Evolutionary conservation across 2,888 invertebrate genomes (phyloP).

Genomic region (Tuta absoluta): DNA sequence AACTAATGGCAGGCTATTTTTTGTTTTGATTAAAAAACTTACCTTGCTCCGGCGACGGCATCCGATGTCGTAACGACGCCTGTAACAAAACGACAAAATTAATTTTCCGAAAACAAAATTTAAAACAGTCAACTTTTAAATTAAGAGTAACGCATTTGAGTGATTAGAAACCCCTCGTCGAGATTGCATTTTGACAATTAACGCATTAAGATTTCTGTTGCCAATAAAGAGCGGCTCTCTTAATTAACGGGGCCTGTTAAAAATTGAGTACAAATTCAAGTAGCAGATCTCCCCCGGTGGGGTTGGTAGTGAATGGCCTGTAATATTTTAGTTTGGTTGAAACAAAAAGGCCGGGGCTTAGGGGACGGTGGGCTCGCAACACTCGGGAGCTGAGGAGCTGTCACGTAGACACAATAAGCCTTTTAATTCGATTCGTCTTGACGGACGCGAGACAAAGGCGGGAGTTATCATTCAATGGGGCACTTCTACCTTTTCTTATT

Average conservation of each 20-base stretch:
- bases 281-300: constrained; percentile 65
- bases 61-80: constrained; percentile 69
- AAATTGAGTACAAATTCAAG: constrained; percentile 82
- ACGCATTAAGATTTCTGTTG: constrained; percentile 77
- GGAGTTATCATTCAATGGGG: constrained; percentile 81
- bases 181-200: constrained; percentile 82
- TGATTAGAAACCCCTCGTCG: constrained; percentile 73
- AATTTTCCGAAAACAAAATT: constrained; percentile 31
- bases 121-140: constrained; percentile 46
- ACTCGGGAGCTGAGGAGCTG: constrained; percentile 62
- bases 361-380: constrained; percentile 18
- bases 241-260: constrained; percentile 80
- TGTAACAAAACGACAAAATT: constrained; percentile 61
- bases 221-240: constrained; percentile 78
- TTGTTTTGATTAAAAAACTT: constrained; percentile 40
- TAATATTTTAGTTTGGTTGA: constrained; percentile 81
- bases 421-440: constrained; percentile 82
- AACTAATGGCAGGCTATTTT: constrained; percentile 29
- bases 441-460: constrained; percentile 78
- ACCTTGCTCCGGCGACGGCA: constrained; percentile 76
- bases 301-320: constrained; percentile 76
- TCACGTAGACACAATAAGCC: constrained; percentile 82
- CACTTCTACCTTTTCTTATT: constrained; percentile 80
- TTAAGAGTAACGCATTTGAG: constrained; percentile 72
- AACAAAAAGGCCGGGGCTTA: constrained; percentile 64